Percentiles rank a stretch among this genome's conserved stretches.
These are phyloP conservation scores for Danio albolineatus DNA, from an alignment of 2,797 vertebrate species.

Conservation along the genomic window DNA sequence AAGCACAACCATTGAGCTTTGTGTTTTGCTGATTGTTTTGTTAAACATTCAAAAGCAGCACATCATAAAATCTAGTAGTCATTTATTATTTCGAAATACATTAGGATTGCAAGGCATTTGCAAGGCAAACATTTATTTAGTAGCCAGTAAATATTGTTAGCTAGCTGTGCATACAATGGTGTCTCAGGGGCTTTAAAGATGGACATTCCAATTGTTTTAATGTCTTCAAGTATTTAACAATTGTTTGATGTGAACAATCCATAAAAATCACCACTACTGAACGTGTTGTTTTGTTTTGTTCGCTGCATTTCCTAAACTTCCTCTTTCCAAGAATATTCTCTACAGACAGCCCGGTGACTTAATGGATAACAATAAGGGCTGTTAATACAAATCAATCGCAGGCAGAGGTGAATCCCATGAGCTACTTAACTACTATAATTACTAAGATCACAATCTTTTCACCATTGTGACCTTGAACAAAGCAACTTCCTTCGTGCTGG, in stretches of 20 bases:
- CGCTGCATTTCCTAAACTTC: neutral
- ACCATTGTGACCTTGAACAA: constrained; percentile 28
- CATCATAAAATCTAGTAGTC: constrained; percentile 11
- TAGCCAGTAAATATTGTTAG: neutral
- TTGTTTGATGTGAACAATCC: constrained; percentile 5
- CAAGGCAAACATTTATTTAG: constrained; percentile 16
- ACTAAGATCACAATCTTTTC: constrained; percentile 27
- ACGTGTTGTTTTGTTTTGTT: neutral
- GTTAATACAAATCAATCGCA: neutral
- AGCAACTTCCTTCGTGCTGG: neutral
- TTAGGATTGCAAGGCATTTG: neutral
- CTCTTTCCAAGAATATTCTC: neutral
- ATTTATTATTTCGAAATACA: constrained; percentile 4
- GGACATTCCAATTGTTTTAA: constrained; percentile 1
- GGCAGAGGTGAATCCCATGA: constrained; percentile 14
- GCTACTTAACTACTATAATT: constrained; percentile 26
- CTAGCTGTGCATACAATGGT: neutral
- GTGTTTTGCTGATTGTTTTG: constrained; percentile 27
- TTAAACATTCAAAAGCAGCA: constrained; percentile 20
- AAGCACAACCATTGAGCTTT: constrained; percentile 2
- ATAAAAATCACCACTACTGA: neutral
- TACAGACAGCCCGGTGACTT: neutral
- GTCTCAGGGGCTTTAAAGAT: constrained; percentile 3
- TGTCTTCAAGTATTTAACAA: neutral
- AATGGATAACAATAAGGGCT: neutral